These are phyloP conservation scores for Struthio camelus DNA, from an alignment of 2,113 vertebrate genomes.

Conservation along the genomic window DNA sequence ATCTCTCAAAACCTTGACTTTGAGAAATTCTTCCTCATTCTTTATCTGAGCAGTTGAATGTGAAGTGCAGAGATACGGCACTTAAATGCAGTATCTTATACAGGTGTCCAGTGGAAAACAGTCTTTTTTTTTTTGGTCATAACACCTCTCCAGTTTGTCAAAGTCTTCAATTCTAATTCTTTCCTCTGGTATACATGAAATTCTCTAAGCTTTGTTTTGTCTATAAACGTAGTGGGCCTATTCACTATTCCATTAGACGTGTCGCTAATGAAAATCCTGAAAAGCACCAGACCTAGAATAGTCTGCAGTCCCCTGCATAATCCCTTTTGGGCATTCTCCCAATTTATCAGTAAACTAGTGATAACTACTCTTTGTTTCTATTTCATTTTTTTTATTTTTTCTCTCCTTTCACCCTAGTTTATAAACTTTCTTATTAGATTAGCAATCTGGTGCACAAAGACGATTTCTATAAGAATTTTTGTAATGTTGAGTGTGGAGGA, in stretches of 20 bases:
- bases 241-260: not conserved
- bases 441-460: not conserved
- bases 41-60: not conserved
- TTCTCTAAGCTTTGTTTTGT: not conserved
- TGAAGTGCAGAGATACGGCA: too few species aligned
- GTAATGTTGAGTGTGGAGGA: not conserved
- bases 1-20: not conserved
- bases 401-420: not conserved
- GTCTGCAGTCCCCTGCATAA: not conserved
- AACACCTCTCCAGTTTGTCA: not conserved
- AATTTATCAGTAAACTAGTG: not conserved
- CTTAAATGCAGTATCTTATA: not conserved
- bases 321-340: not conserved
- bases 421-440: not conserved
- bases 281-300: not conserved
- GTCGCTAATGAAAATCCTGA: not conserved
- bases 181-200: not conserved
- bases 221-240: not conserved
- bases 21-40: not conserved
- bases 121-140: not conserved
- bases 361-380: not conserved
- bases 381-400: not conserved
- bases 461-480: not conserved
- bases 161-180: not conserved
- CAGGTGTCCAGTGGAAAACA: not conserved